A percentile compares a stretch with the other conserved stretches of the same genome.
Conservation (phyloP, 2,888 invertebrate species). For the Habrosyne pyritoides region DNA sequence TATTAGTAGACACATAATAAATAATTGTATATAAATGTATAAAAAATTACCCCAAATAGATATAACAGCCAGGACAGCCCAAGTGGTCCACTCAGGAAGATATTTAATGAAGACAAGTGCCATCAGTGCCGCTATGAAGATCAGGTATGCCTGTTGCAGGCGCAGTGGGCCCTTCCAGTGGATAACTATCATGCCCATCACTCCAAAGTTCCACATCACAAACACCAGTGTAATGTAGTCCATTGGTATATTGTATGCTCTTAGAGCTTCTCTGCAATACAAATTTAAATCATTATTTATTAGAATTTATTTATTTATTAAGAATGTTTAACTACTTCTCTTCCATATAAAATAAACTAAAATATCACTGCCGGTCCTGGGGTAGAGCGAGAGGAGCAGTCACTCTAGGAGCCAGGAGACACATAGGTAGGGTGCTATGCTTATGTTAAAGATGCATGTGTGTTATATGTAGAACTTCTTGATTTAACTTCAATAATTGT, state of each 20-base stretch:
- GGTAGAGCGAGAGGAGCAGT: no score
- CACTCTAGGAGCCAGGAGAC: no score
- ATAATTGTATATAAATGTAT: conserved; percentile 10
- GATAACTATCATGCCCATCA: conserved; percentile 98
- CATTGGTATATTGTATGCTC: conserved; percentile 97
- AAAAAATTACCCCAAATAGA: conserved; percentile 94
- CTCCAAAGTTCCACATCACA: conserved; percentile 98
- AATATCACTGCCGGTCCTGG: no score
- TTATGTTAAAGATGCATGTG: no score
- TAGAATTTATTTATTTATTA: no score
- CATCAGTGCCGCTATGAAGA: conserved; percentile 98
- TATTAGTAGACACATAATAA: no score
- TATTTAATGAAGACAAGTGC: conserved; percentile 99
- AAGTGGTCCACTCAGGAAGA: conserved; percentile 99
- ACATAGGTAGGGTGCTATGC: no score
- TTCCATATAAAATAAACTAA: no score
- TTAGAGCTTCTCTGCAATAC: conserved; percentile 90
- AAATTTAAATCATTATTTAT: conserved; percentile 19
- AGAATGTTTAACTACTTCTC: no score
- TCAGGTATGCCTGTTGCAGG: conserved; percentile 97
- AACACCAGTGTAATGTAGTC: conserved; percentile 95
- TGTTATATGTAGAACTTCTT: no score
- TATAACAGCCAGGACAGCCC: conserved; percentile 98
- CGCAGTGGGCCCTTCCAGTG: conserved; percentile 99
- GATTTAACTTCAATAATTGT: no score